A percentile compares a stretch with the other conserved stretches of the same genome.
phyloP scores from a whole-genome alignment of 1,140 invertebrate species.

The Oedothorax gibbosus region DNA sequence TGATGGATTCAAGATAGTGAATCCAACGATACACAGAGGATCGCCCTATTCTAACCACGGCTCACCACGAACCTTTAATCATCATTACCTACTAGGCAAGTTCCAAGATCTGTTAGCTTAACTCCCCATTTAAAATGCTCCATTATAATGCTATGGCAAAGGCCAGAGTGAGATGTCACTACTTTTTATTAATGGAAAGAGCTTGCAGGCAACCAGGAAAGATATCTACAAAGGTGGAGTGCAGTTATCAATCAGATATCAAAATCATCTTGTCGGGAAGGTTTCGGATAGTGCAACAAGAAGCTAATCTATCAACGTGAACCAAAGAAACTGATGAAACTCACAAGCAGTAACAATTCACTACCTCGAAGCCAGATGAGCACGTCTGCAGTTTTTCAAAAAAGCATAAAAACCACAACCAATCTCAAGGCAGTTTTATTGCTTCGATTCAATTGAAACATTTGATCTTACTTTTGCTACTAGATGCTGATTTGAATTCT shows the following conservation, averaged over 20 bases:
- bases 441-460: too few species aligned
- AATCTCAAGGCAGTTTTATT: too few species aligned
- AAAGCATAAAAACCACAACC: too few species aligned
- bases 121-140: conserved; percentile 13
- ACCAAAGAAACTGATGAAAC: too few species aligned
- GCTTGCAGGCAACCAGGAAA: conserved; percentile 6
- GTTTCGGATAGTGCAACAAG: not conserved
- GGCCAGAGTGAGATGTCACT: conserved; percentile 28
- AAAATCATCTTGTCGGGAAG: conserved; percentile 1
- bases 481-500: too few species aligned
- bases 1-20: not conserved
- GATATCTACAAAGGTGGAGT: conserved; percentile 24
- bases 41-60: conserved; percentile 21
- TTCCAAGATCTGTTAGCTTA: conserved; percentile 32
- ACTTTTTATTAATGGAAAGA: conserved; percentile 22
- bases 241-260: conserved; percentile 29
- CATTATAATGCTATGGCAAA: conserved; percentile 10
- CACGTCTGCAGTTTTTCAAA: too few species aligned
- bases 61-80: conserved; percentile 20
- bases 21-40: not conserved
- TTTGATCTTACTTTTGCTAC: too few species aligned
- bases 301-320: too few species aligned
- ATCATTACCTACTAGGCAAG: conserved; percentile 15
- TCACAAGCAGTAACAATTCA: too few species aligned
- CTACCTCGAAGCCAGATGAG: too few species aligned